Evolutionary conservation across 2,797 vertebrate genomes (phyloP).

Genomic region (Lacerta viridis): DNA sequence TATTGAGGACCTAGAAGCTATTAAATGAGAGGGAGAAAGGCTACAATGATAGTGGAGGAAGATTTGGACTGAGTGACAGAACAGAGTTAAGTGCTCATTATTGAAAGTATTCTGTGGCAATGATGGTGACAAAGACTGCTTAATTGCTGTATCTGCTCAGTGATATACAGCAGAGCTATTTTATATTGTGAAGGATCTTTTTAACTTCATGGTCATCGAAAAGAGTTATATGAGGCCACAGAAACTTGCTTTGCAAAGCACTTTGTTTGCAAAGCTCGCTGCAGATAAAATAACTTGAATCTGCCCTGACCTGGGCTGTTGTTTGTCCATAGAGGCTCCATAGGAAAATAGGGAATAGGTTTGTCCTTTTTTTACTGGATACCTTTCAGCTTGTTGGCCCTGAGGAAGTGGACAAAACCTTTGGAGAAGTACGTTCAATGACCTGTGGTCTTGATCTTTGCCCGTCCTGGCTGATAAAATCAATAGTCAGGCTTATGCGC

Average conservation of each 20-base stretch:
- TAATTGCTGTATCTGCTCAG: neutral
- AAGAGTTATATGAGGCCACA: neutral
- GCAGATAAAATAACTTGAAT: neutral
- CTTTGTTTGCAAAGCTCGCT: neutral
- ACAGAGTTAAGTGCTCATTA: neutral
- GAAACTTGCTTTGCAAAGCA: neutral
- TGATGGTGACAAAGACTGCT: neutral
- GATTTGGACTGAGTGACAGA: neutral
- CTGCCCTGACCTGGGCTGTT: too few relatives aligned
- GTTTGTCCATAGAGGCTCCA: neutral
- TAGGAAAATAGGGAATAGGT: neutral
- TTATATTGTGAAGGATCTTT: neutral
- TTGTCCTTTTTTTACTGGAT: neutral
- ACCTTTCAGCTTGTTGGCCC: neutral
- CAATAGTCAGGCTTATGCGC: neutral
- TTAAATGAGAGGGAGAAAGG: neutral
- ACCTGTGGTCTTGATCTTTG: neutral
- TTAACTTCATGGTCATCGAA: neutral
- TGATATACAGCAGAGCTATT: neutral
- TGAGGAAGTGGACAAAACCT: neutral
- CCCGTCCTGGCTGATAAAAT: neutral
- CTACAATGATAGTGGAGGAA: neutral
- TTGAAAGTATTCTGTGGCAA: neutral
- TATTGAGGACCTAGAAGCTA: neutral
- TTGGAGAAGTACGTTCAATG: neutral